A percentile compares a stretch with the other conserved stretches of the same genome.
Conservation (phyloP, 2,113 vertebrate species). For the Scatophagus argus region DNA sequence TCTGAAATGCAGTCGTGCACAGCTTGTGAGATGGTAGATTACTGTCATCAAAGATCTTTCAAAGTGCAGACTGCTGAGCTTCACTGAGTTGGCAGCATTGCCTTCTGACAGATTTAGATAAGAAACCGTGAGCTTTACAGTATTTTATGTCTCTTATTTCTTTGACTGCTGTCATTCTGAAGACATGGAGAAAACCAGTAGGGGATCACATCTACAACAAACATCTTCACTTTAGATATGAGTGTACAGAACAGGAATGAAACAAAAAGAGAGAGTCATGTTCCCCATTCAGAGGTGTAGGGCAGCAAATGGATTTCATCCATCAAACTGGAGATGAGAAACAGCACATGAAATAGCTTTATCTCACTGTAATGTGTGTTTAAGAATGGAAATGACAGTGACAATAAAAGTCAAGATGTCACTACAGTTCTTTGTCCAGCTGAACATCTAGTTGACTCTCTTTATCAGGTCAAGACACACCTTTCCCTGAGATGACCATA, state of each 20-base stretch:
- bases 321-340: background rate
- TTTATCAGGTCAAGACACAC: slow-evolving; percentile 12
- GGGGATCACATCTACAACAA: background rate
- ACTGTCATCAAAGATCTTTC: slow-evolving; percentile 55
- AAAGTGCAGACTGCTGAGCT: slow-evolving; percentile 53
- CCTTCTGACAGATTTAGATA: slow-evolving; percentile 60
- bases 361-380: background rate
- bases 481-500: slow-evolving; percentile 1
- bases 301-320: slow-evolving; percentile 17
- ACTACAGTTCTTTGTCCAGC: background rate
- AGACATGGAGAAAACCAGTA: background rate
- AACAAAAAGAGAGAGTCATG: background rate
- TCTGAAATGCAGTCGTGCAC: slow-evolving; percentile 31
- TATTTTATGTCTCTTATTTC: slow-evolving; percentile 29
- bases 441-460: background rate
- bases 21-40: slow-evolving; percentile 47
- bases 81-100: slow-evolving; percentile 42
- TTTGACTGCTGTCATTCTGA: slow-evolving; percentile 31
- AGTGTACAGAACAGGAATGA: background rate
- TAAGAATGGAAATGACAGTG: background rate
- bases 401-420: slow-evolving; percentile 16
- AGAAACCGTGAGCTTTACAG: slow-evolving; percentile 51
- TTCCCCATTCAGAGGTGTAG: slow-evolving; percentile 1
- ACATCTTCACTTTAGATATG: slow-evolving; percentile 15
- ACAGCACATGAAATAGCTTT: slow-evolving; percentile 1